A percentile compares a stretch with the other conserved stretches of the same genome.
Conservation (phyloP, 2,888 invertebrate genomes). For the Macrophya alboannulata region DNA sequence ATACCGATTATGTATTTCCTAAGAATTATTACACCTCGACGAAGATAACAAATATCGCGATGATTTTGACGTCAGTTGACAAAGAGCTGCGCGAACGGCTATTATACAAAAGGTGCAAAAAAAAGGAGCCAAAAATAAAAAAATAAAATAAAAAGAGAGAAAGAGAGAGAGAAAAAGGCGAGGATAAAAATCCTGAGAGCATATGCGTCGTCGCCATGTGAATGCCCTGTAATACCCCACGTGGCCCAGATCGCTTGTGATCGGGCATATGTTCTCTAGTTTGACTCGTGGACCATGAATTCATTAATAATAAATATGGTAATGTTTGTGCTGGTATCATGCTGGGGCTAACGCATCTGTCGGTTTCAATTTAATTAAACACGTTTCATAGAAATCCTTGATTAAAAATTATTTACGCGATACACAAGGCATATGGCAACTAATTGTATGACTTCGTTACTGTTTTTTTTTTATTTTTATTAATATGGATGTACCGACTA, state of each 20-base stretch:
- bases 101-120: neutral
- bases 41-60: neutral
- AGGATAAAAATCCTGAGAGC: slow-evolving; percentile 24
- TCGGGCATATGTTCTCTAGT: slow-evolving; percentile 54
- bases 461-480: neutral
- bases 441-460: slow-evolving; percentile 19
- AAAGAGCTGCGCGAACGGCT: neutral
- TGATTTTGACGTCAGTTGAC: neutral
- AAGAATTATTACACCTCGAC: neutral
- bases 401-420: slow-evolving; percentile 30
- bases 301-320: slow-evolving; percentile 71
- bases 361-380: slow-evolving; percentile 67
- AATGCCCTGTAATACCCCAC: slow-evolving; percentile 49
- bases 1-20: neutral
- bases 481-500: neutral
- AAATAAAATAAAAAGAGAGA: neutral
- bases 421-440: slow-evolving; percentile 24
- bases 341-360: slow-evolving; percentile 63
- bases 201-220: slow-evolving; percentile 51
- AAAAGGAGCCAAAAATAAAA: neutral
- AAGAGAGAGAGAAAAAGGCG: neutral
- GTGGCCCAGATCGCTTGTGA: slow-evolving; percentile 51
- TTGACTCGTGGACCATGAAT: slow-evolving; percentile 62
- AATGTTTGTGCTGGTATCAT: slow-evolving; percentile 63
- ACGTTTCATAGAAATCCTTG: slow-evolving; percentile 48